phyloP scores from a whole-genome alignment of 1,140 invertebrate genomes.

The Scaptomyza montana region DNA sequence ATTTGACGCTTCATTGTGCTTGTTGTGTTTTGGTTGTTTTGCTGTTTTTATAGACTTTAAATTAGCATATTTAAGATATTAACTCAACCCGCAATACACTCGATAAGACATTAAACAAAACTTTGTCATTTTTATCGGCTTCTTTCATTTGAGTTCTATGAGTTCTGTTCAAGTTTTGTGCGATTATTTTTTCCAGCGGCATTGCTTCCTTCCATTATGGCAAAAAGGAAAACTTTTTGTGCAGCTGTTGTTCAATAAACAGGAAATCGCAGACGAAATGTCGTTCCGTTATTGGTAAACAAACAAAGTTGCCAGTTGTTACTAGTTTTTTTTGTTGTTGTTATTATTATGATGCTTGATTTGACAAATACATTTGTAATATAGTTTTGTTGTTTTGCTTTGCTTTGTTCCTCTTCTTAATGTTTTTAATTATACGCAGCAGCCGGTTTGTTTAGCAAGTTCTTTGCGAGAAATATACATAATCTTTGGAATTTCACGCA shows the following conservation, averaged over 20 bases:
- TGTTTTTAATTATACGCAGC: slow-evolving; percentile 18
- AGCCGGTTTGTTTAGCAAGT: slow-evolving; percentile 55
- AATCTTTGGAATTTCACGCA: slow-evolving; percentile 22
- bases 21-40: slow-evolving; percentile 32
- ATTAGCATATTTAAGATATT: slow-evolving; percentile 57
- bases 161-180: slow-evolving; percentile 28
- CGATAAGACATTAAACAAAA: slow-evolving; percentile 34
- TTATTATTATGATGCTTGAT: slow-evolving; percentile 57
- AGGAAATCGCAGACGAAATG: slow-evolving; percentile 68
- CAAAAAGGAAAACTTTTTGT: slow-evolving; percentile 33
- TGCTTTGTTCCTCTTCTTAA: slow-evolving; percentile 4
- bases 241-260: slow-evolving; percentile 62
- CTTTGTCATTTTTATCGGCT: slow-evolving; percentile 43
- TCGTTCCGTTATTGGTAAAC: slow-evolving; percentile 53
- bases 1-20: slow-evolving; percentile 52
- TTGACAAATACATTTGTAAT: slow-evolving; percentile 63
- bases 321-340: slow-evolving; percentile 2
- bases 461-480: slow-evolving; percentile 20
- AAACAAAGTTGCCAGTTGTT: slow-evolving; percentile 27
- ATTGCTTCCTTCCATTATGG: slow-evolving; percentile 9
- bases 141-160: slow-evolving; percentile 39
- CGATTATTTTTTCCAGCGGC: background rate
- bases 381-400: slow-evolving; percentile 1
- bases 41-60: slow-evolving; percentile 21
- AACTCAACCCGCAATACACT: slow-evolving; percentile 5